Evolutionary conservation across 1,140 invertebrate species (phyloP), one percentile per base, ranked within the genome.

Genomic region (Penaeus japonicus): DNA sequence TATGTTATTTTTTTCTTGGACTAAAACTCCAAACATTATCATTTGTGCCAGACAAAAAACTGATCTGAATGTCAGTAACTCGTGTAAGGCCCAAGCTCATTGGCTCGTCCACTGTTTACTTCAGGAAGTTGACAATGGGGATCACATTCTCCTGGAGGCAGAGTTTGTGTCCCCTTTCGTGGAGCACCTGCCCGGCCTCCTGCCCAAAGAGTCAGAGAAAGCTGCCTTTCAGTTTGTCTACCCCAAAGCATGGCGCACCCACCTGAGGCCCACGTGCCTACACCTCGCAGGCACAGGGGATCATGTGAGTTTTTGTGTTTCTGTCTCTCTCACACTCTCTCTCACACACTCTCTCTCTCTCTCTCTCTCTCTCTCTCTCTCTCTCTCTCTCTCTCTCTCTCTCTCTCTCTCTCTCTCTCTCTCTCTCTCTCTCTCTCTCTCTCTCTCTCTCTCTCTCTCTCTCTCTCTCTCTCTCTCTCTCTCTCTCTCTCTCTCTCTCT

Each of bases 281-380:
- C 98, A 99, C 92, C 94, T 99, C 87, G 98, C 98, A 85, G 98
- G 98, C 65, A 99, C 99, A 85, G 99, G 99, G 77, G 99, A 99
- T 94, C 98, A 99, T 94, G 97, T 98, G 94, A 94, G 95, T 93
- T 55, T 53, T 62, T 22, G 22, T 85, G 30, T 27, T 20, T 87
- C 7, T 12, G 10, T 15, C 47, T 47, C 10, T 47, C 47, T 12
- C 5, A 7, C 12, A 12, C 47, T 47, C 15, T 47, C 5, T 1
- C 0, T 47, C 15, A 12, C 10, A 12, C 10, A 12, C 47, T 47
- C 15, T 47, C 7, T 12, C 15, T 15, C 47, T 47, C 10, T 47
- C 47, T 12, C 5, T 39, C 12, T 47, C 47, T 47, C 15, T 47
- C 5, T 1, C 0, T 47, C 15, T 47, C 10, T 47, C 10, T 47